Evolutionary conservation across 2,888 invertebrate genomes (phyloP), one percentile per base, ranked within the genome.

Genomic region (Eretmocerus hayati): DNA sequence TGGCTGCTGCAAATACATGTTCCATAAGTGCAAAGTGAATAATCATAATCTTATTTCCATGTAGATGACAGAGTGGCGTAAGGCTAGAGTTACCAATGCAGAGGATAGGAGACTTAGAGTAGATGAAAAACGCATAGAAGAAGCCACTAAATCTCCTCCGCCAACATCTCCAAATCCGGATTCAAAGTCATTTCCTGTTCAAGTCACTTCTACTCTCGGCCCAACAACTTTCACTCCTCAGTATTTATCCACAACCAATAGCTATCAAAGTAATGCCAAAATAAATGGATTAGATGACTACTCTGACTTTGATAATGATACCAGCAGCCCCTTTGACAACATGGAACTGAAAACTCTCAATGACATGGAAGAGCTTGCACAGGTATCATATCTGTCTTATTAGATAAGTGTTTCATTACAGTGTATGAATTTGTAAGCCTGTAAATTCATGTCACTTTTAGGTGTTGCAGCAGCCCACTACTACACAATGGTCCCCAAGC

Each of bases 281-380:
- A 56, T 59, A 21, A 70, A 70, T 48, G 67, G 66, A 35, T 53
- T 71, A 39, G 62, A 70, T 45, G 64, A 62, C 45, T 56, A 49
- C 20, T 56, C 58, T 55, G 92, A 93, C 71, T 94, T 94, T 75
- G 93, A 93, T 72, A 83, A 87, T 66, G 91, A 91, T 66, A 90
- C 87, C 42, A 89, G 90, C 45, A 91, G 90, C 69, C 93, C 93
- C 0, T 94, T 94, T 74, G 93, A 94, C 74, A 90, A 88, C 74
- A 84, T 91, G 72, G 92, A 90, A 73, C 71, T 94, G 44, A 90
- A 92, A 72, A 89, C 90, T 35, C 86, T 94, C 50, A 92, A 94
- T 74, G 92, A 93, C 65, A 83, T 92, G 79, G 91, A 90, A 71
- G 83, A 90, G 66, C 74, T 94, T 55, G 91, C 91, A 13, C 85